A percentile compares a stretch with the other conserved stretches of the same genome.
Evolutionary conservation across 2,888 invertebrate genomes (phyloP).

Genomic region (Drosophila kuntzei): DNA sequence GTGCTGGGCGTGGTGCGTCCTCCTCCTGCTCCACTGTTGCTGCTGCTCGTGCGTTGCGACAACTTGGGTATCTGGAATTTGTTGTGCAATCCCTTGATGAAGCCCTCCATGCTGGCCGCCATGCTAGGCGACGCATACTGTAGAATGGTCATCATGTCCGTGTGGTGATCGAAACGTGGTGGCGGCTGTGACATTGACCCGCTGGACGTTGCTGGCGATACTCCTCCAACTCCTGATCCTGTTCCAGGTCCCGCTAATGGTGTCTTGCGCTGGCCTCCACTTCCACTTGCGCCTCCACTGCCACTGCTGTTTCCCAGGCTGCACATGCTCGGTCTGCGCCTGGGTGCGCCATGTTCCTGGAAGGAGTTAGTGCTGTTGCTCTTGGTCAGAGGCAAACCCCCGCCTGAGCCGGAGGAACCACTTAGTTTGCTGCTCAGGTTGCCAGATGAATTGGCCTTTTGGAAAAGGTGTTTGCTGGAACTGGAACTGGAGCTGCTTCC

Average conservation of each 20-base stretch:
- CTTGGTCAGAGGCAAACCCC: constrained; percentile 75
- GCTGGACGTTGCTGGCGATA: constrained; percentile 62
- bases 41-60: constrained; percentile 86
- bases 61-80: constrained; percentile 96
- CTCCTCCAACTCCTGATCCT: constrained; percentile 37
- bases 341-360: constrained; percentile 63
- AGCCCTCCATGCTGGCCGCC: constrained; percentile 89
- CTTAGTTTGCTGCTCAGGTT: constrained; percentile 82
- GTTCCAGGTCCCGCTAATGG: constrained; percentile 4
- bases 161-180: constrained; percentile 81
- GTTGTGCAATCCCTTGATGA: constrained; percentile 91
- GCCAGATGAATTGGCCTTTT: constrained; percentile 85
- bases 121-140: constrained; percentile 87
- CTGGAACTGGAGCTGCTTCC: constrained; percentile 86
- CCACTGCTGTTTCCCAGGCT: constrained; percentile 23
- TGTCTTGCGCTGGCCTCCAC: constrained; percentile 50
- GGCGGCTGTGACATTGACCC: constrained; percentile 80
- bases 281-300: constrained; percentile 18
- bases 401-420: constrained; percentile 45
- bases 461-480: constrained; percentile 85
- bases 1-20: constrained; percentile 34
- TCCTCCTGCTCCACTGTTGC: constrained; percentile 67
- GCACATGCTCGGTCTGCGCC: constrained; percentile 67
- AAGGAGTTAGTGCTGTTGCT: constrained; percentile 85
- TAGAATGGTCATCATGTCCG: constrained; percentile 87